A percentile compares a stretch with the other conserved stretches of the same genome.
These are phyloP conservation scores for Sycophila sp. DNA, from an alignment of 1,140 invertebrate species.

Conservation along the genomic window DNA sequence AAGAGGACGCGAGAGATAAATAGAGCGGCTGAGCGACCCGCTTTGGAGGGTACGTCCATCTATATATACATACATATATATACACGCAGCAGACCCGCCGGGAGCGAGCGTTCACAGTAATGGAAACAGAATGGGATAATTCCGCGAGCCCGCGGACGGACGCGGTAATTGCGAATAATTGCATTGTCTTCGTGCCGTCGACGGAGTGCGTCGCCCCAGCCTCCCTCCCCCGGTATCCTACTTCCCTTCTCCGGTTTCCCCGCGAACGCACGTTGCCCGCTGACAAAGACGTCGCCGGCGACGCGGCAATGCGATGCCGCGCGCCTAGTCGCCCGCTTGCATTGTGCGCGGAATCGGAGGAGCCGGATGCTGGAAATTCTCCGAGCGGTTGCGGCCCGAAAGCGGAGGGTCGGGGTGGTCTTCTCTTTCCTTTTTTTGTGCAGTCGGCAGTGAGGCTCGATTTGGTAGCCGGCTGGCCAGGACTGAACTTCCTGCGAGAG, in stretches of 20 bases:
- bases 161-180: conserved; percentile 68
- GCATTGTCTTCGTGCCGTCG: conserved; percentile 63
- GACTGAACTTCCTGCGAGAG: too few species aligned
- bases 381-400: conserved; percentile 39
- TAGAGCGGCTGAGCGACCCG: too few species aligned
- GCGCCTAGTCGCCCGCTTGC: neutral
- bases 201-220: neutral
- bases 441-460: neutral
- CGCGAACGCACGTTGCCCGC: conserved; percentile 20
- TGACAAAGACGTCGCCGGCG: conserved; percentile 20
- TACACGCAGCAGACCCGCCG: neutral
- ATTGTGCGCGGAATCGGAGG: conserved; percentile 50
- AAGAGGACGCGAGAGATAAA: neutral
- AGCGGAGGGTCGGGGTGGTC: neutral
- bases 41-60: too few species aligned
- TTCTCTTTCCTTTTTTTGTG: neutral
- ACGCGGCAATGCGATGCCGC: neutral
- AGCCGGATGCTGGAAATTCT: conserved; percentile 49
- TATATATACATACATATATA: too few species aligned
- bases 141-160: conserved; percentile 58
- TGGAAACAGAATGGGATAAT: conserved; percentile 64
- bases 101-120: conserved; percentile 46
- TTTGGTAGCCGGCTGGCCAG: too few species aligned
- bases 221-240: neutral
- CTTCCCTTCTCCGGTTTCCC: neutral